A percentile compares a stretch with the other conserved stretches of the same genome.
These are phyloP conservation scores for Cephus nigrinus DNA, from an alignment of 2,888 invertebrate genomes.

Conservation along the genomic window DNA sequence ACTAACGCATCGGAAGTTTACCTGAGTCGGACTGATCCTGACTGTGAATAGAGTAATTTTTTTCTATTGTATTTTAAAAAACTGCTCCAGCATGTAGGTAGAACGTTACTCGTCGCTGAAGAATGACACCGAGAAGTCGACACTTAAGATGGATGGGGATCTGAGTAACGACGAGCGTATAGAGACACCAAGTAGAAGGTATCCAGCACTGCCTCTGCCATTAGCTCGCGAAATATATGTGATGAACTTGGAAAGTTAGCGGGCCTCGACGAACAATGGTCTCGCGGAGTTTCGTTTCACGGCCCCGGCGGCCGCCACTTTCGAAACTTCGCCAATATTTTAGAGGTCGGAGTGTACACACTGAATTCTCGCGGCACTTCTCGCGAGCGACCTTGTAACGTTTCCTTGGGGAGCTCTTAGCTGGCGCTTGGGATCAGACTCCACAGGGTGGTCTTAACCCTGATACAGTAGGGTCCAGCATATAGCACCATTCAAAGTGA, in stretches of 20 bases:
- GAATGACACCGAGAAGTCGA: not conserved
- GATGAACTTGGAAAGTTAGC: constrained; percentile 58
- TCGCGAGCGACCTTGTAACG: constrained; percentile 48
- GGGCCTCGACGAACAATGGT: constrained; percentile 58
- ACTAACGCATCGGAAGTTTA: not conserved
- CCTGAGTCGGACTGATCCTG: not conserved
- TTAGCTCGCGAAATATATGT: constrained; percentile 57
- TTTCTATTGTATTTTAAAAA: not conserved
- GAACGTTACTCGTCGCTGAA: not conserved
- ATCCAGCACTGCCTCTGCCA: constrained; percentile 35
- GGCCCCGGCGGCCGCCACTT: constrained; percentile 38
- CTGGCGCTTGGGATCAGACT: constrained; percentile 38
- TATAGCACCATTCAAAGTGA: not conserved
- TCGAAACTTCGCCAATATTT: constrained; percentile 62
- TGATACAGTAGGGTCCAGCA: not conserved
- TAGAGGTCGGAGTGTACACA: constrained; percentile 42
- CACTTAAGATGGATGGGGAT: constrained; percentile 1
- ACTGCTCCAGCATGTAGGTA: not conserved
- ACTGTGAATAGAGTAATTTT: not conserved
- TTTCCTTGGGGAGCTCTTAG: constrained; percentile 43
- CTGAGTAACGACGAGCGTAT: constrained; percentile 35
- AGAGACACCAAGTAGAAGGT: constrained; percentile 43
- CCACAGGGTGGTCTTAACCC: not conserved
- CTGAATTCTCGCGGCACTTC: constrained; percentile 40
- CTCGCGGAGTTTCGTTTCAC: constrained; percentile 45